A percentile compares a stretch with the other conserved stretches of the same genome.
These are phyloP conservation scores for Parauchenoglanis punctatus DNA, from an alignment of 2,797 vertebrate genomes.

Conservation along the genomic window DNA sequence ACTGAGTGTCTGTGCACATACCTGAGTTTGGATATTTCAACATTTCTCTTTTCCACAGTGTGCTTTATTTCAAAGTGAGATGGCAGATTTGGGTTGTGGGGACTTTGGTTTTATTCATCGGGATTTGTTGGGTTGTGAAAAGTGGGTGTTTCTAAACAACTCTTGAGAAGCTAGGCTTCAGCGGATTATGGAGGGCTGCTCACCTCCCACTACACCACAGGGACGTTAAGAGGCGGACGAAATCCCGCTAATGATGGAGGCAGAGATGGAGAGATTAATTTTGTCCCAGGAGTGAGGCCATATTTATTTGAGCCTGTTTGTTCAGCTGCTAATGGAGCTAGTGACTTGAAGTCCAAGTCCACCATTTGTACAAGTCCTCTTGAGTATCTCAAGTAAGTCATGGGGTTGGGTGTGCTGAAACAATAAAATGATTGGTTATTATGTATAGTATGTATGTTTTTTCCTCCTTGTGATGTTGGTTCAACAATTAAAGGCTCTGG, in stretches of 20 bases:
- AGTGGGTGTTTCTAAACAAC: neutral
- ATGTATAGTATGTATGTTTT: neutral
- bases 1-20: neutral
- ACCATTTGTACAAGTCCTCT: neutral
- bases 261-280: neutral
- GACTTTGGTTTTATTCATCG: neutral
- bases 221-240: neutral
- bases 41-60: neutral
- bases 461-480: neutral
- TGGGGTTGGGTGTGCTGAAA: no score
- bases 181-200: neutral
- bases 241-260: neutral
- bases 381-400: neutral
- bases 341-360: neutral
- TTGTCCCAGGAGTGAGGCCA: neutral
- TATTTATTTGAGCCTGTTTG: neutral
- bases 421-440: constrained; percentile 4
- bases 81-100: neutral
- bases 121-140: neutral
- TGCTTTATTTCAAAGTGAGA: neutral
- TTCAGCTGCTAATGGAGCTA: neutral
- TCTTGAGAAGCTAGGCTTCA: neutral
- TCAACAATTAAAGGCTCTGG: no score
- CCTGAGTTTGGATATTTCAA: neutral
- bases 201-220: neutral